Evolutionary conservation across 2,113 vertebrate species (phyloP), one percentile per base, ranked within the genome.

Genomic region (Burhinus oedicnemus): DNA sequence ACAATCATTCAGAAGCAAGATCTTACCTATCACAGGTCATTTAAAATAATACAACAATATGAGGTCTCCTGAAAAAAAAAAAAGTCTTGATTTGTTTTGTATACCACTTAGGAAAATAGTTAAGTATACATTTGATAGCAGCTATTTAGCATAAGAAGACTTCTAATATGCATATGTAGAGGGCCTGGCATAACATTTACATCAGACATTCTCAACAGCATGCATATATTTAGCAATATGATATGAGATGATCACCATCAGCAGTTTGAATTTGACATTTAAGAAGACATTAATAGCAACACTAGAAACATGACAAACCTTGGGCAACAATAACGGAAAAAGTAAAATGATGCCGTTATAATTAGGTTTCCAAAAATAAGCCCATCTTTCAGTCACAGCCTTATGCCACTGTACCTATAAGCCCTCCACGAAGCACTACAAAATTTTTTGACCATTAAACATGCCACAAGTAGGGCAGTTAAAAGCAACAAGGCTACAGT

Each of bases 211-310:
- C 91, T 91, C 54, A 83, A 85, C 27, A 70, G 54, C 11, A 0
- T 34, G 78, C 60, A 69, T 91, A 92, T 89, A 94, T 95, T 95
- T 96, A 96, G 94, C 84, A 86, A 58, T 38, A 55, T 60, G 83
- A 92, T 72, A 89, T 19, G 89, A 96, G 91, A 95, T 87, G 87
- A 97, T 96, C 94, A 95, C 71, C 89, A 93, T 90, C 78, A 96
- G 70, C 75, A 83, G 55, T 80, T 81, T 85, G 62, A 82, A 89
- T 92, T 20, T 89, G 89, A 96, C 94, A 95, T 96, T 97, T 95
- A 87, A 87, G 78, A 72, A 2, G 51, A 93, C 85, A 93, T 91
- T 95, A 97, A 90, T 80, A 94, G 96, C 85, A 95, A 95, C 60
- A 55, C 71, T 26, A 68, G 55, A 84, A 93, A 78, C 83, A 95